Percentiles rank a stretch among this genome's conserved stretches.
Conservation (phyloP, 1,140 invertebrate species). For the Caenorhabditis inopinata region DNA sequence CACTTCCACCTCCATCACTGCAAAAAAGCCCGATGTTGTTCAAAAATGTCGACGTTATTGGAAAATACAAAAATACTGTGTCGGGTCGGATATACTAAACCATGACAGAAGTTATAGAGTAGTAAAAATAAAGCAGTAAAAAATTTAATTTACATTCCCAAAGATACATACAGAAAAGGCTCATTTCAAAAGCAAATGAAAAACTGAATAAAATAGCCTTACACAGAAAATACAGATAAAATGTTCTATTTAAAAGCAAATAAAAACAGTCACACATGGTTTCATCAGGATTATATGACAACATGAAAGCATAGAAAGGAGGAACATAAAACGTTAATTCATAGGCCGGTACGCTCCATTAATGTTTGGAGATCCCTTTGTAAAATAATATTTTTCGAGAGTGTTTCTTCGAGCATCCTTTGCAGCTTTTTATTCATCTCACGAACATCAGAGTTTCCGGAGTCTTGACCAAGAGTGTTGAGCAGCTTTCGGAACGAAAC, state of each 20-base stretch:
- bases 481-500: constrained; percentile 35
- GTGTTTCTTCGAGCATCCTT: constrained; percentile 68
- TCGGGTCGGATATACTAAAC: too few relatives aligned
- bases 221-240: not conserved
- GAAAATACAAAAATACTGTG: too few relatives aligned
- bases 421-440: constrained; percentile 68
- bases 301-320: too few relatives aligned
- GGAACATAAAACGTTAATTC: not conserved
- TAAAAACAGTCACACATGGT: constrained; percentile 1
- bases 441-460: constrained; percentile 54
- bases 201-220: not conserved
- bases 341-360: constrained; percentile 37
- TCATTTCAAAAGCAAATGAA: too few relatives aligned
- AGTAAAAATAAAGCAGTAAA: too few relatives aligned
- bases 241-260: not conserved
- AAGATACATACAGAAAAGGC: too few relatives aligned
- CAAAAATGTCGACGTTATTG: too few relatives aligned
- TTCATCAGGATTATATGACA: not conserved
- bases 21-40: too few relatives aligned
- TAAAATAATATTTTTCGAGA: constrained; percentile 69
- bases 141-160: too few relatives aligned
- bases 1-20: constrained; percentile 5
- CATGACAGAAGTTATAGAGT: too few relatives aligned
- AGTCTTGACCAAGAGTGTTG: constrained; percentile 56
- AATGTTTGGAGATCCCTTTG: constrained; percentile 61